Evolutionary conservation across 2,113 vertebrate species (phyloP), one percentile per base, ranked within the genome.

Genomic region (Alectura lathami): DNA sequence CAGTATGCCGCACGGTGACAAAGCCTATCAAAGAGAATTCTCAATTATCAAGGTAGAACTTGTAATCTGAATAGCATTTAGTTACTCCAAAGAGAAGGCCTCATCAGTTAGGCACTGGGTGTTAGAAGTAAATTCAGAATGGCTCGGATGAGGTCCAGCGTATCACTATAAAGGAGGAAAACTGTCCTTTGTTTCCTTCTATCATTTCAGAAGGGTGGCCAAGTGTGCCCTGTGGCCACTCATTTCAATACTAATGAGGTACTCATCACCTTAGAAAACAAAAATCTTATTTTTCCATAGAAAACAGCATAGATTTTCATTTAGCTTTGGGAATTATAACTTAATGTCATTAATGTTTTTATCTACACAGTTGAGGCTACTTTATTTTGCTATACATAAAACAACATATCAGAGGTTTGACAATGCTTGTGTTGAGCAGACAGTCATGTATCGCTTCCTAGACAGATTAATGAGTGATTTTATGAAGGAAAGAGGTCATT

Each of bases 401-500:
- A 88, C 15, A 50, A 83, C 73, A 84, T 17, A 51, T 81, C 69
- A 70, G 38, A 84, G 59, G n/a, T 81, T 84, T 93, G 76, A 74
- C 59, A 83, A 56, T 2, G 15, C 60, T 56, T 84, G 38, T 11
- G 63, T 69, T 59, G 40, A 89, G n/a, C 63, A 87, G 80, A 70
- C 79, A 78, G 76, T 88, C 57, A 76, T 64, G 47, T 30, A 66
- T 91, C 70, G 56, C 83, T 59, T 82, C 95, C 77, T 62, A 83
- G 80, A 92, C 70, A 97, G 75, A 96, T 81, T 94, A 91, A 93
- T 78, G 77, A 72, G 38, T 84, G 48, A 76, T 83, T 95, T 93
- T 93, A 94, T 91, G 80, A 92, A 93, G 72, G 73, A 76, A 87
- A 68, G n/a, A 89, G 64, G 57, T 95, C 72, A 76, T 95, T 95